phyloP scores from a whole-genome alignment of 2,888 invertebrate species.

The Biston betularia region DNA sequence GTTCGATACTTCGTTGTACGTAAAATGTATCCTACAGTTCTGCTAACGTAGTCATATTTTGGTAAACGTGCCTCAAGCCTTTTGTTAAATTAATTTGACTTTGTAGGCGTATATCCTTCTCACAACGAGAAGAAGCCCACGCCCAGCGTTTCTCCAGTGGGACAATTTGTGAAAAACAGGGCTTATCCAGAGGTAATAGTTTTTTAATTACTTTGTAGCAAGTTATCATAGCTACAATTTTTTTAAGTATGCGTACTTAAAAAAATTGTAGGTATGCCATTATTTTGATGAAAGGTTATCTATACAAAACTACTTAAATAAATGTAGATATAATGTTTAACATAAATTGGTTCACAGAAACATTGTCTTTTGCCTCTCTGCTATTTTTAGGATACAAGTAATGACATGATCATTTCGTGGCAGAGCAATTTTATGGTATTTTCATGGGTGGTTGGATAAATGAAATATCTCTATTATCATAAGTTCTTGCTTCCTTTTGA shows the following conservation, averaged over 20 bases:
- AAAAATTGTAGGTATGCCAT: too few species aligned
- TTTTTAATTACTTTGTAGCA: background rate
- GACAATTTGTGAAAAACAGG: too few species aligned
- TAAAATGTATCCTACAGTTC: background rate
- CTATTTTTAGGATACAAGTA: background rate
- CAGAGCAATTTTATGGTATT: background rate
- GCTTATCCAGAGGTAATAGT: background rate
- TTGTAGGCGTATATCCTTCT: background rate
- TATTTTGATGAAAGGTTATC: too few species aligned
- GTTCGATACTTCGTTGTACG: too few species aligned
- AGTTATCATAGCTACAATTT: too few species aligned
- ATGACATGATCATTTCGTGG: background rate
- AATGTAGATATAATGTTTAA: background rate
- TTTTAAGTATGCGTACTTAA: too few species aligned
- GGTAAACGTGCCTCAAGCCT: background rate
- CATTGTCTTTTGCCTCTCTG: background rate
- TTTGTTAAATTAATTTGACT: background rate
- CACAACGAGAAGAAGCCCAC: too few species aligned
- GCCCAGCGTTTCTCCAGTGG: too few species aligned
- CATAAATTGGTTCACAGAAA: background rate
- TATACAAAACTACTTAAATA: background rate
- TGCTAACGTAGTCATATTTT: background rate
- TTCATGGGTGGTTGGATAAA: constrained; percentile 8
- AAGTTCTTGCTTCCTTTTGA: background rate
- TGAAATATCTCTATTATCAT: background rate